Evolutionary conservation across 2,113 vertebrate species (phyloP).

Genomic region (Neodon shergylaensis): DNA sequence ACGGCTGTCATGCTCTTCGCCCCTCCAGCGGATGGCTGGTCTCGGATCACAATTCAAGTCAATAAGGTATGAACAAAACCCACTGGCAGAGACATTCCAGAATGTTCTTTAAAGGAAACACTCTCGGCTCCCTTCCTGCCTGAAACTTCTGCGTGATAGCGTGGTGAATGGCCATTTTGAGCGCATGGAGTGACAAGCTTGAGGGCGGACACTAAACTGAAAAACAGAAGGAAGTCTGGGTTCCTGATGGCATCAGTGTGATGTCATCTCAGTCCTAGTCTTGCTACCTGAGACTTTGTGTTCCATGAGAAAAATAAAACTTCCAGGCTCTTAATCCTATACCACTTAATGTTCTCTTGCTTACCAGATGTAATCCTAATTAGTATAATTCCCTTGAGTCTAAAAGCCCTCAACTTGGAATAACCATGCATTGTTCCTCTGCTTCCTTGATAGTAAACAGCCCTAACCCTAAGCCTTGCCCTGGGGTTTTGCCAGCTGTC

Average conservation of each 20-base stretch:
- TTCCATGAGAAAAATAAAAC: slow-evolving; percentile 24
- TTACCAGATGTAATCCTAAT: not conserved
- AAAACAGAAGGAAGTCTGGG: not conserved
- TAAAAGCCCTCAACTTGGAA: not conserved
- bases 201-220: not conserved
- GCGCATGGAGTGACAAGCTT: not conserved
- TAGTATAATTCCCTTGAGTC: not conserved
- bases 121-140: not conserved
- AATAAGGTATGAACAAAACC: not conserved
- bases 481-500: not conserved
- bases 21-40: not conserved
- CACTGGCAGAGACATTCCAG: not conserved
- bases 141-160: not conserved
- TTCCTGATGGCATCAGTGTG: not conserved
- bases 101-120: not conserved
- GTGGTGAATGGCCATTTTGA: not conserved
- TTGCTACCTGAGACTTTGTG: not conserved
- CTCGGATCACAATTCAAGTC: not conserved
- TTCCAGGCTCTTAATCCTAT: not conserved
- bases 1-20: accelerated
- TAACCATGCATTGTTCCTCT: not conserved
- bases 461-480: not conserved
- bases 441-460: not conserved
- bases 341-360: not conserved
- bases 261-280: not conserved